A percentile compares a stretch with the other conserved stretches of the same genome.
Conservation (phyloP, 2,888 invertebrate genomes). For the Agapetus fuscipes region DNA sequence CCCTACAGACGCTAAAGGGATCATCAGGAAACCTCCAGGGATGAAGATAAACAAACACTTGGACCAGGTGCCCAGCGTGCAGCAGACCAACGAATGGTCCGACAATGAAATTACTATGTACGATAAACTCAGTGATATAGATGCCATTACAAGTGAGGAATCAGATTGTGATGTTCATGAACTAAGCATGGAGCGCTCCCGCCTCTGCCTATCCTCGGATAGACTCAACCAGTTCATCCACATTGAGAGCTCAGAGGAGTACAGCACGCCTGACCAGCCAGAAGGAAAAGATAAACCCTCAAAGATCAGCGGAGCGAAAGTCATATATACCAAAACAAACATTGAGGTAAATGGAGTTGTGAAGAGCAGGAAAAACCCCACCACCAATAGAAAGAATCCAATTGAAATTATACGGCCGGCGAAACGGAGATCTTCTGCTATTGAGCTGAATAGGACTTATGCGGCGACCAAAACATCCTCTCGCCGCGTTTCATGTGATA, state of each 20-base stretch:
- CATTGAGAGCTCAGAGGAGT: slow-evolving; percentile 35
- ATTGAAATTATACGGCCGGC: slow-evolving; percentile 6
- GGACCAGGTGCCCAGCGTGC: slow-evolving; percentile 28
- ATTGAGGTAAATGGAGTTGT: not conserved
- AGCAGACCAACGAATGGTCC: slow-evolving; percentile 26
- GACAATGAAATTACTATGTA: slow-evolving; percentile 44
- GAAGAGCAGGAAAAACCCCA: not conserved
- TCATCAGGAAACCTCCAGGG: slow-evolving; percentile 24
- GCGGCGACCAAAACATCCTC: slow-evolving; percentile 5
- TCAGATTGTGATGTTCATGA: slow-evolving; percentile 32
- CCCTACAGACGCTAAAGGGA: slow-evolving; percentile 23
- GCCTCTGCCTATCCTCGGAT: slow-evolving; percentile 38
- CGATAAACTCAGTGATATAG: slow-evolving; percentile 28
- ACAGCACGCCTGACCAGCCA: slow-evolving; percentile 38
- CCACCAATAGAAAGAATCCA: slow-evolving; percentile 6
- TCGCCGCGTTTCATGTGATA: slow-evolving; percentile 14
- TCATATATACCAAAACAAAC: slow-evolving; percentile 2
- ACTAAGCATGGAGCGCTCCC: slow-evolving; percentile 17
- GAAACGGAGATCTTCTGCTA: slow-evolving; percentile 16
- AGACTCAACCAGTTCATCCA: slow-evolving; percentile 41
- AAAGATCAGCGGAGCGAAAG: slow-evolving; percentile 1
- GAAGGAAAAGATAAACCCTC: too few species aligned
- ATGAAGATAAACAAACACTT: slow-evolving; percentile 8
- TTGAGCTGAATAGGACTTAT: slow-evolving; percentile 13
- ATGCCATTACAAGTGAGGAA: slow-evolving; percentile 33